phyloP scores from a whole-genome alignment of 2,888 invertebrate species.

The Ormyrus rosae region DNA sequence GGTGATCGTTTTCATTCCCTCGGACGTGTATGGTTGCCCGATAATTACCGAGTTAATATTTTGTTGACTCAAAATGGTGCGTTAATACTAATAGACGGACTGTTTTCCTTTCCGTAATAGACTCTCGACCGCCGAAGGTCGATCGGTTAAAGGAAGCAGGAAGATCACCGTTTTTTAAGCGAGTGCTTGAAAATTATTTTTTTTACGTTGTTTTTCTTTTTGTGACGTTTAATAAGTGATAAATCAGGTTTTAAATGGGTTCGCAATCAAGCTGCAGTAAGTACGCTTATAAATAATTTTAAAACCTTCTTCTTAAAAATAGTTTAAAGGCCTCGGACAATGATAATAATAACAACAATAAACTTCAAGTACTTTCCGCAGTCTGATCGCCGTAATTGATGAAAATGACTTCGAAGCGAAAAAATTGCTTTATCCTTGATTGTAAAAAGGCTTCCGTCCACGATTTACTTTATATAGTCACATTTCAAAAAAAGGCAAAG shows the following conservation, averaged over 20 bases:
- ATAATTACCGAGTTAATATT: no score
- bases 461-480: not conserved
- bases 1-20: no score
- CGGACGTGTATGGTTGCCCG: no score
- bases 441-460: not conserved
- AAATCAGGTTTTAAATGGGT: not conserved
- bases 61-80: no score
- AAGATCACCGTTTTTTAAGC: not conserved
- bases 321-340: not conserved
- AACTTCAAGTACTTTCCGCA: slow-evolving; percentile 36
- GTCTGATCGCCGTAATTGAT: slow-evolving; percentile 25
- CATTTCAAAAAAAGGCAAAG: not conserved
- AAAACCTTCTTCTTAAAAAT: not conserved
- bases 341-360: slow-evolving; percentile 1
- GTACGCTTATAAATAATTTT: slow-evolving; percentile 1
- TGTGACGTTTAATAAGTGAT: no score
- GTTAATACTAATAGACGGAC: no score
- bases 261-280: not conserved
- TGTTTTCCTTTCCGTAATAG: no score
- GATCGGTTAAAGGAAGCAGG: no score
- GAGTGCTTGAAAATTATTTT: not conserved
- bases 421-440: slow-evolving; percentile 30
- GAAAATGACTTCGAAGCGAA: slow-evolving; percentile 6
- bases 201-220: no score
- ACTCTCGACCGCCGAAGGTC: no score